Evolutionary conservation across 2,797 vertebrate genomes (phyloP).

Genomic region (Ptychadena robeensis): DNA sequence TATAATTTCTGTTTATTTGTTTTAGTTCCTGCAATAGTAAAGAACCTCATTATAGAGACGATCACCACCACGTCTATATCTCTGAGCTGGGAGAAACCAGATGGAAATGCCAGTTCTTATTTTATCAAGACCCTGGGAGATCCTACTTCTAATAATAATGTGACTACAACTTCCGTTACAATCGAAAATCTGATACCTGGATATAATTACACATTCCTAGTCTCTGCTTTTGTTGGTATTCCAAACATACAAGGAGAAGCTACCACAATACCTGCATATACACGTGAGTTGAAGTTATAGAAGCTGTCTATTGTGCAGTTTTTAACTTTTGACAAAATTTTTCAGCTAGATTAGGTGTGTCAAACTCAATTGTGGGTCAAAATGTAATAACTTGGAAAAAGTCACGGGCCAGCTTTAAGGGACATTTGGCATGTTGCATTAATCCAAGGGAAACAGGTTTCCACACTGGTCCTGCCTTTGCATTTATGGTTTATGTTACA

Average conservation of each 20-base stretch:
- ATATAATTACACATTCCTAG: conserved; percentile 10
- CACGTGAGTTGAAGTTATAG: background rate
- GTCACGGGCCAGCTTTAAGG: too few relatives aligned
- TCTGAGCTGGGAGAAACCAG: conserved; percentile 4
- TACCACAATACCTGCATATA: background rate
- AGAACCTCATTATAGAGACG: background rate
- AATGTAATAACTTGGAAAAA: too few relatives aligned
- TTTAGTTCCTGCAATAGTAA: conserved; percentile 12
- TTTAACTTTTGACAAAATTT: too few relatives aligned
- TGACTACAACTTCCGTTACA: background rate
- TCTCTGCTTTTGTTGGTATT: background rate
- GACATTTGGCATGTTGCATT: too few relatives aligned
- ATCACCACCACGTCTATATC: conserved; percentile 21
- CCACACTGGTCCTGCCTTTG: too few relatives aligned
- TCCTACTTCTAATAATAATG: background rate
- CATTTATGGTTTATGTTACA: too few relatives aligned
- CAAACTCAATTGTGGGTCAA: too few relatives aligned
- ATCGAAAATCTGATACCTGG: conserved; percentile 4
- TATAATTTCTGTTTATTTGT: background rate
- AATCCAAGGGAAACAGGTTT: too few relatives aligned
- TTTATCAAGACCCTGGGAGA: background rate
- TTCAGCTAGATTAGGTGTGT: too few relatives aligned
- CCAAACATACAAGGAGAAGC: background rate
- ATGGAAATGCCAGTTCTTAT: conserved; percentile 12
- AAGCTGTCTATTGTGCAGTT: too few relatives aligned